A percentile compares a stretch with the other conserved stretches of the same genome.
Evolutionary conservation across 2,888 invertebrate genomes (phyloP).

Genomic region (Theodoxus fluviatilis): DNA sequence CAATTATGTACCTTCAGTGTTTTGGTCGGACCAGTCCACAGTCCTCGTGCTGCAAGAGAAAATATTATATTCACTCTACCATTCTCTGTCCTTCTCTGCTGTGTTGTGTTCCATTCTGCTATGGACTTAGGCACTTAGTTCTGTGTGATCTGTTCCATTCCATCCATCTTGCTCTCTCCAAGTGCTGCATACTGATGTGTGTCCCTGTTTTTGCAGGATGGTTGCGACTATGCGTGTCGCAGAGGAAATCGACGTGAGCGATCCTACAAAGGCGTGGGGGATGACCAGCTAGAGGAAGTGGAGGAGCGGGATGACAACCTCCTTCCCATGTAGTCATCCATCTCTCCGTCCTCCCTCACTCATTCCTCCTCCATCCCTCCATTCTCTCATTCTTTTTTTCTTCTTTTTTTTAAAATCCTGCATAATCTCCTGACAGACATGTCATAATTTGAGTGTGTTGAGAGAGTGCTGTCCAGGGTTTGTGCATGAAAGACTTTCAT

Average conservation of each 20-base stretch:
- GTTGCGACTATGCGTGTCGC: constrained; percentile 64
- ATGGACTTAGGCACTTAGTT: no score
- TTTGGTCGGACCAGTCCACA: no score
- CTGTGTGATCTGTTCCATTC: no score
- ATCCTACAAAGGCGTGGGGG: constrained; percentile 62
- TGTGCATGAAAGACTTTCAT: no score
- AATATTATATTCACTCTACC: no score
- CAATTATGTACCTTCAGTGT: no score
- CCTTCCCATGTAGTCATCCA: constrained; percentile 56
- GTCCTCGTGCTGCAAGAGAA: no score
- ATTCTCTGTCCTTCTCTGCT: no score
- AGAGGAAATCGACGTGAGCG: constrained; percentile 47
- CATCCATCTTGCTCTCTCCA: background rate
- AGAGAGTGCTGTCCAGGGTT: no score
- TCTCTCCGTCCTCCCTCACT: constrained; percentile 11
- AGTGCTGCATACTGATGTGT: background rate
- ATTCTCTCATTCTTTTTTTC: background rate
- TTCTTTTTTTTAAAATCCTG: background rate
- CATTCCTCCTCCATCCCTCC: background rate
- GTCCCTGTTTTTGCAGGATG: constrained; percentile 53
- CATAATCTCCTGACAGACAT: no score
- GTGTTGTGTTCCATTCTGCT: no score
- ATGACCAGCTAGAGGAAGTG: constrained; percentile 56
- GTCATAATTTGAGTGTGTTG: no score
- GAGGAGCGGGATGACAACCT: constrained; percentile 59